A percentile compares a stretch with the other conserved stretches of the same genome.
Evolutionary conservation across 2,888 invertebrate species (phyloP).

Genomic region (Orchestes rusci): DNA sequence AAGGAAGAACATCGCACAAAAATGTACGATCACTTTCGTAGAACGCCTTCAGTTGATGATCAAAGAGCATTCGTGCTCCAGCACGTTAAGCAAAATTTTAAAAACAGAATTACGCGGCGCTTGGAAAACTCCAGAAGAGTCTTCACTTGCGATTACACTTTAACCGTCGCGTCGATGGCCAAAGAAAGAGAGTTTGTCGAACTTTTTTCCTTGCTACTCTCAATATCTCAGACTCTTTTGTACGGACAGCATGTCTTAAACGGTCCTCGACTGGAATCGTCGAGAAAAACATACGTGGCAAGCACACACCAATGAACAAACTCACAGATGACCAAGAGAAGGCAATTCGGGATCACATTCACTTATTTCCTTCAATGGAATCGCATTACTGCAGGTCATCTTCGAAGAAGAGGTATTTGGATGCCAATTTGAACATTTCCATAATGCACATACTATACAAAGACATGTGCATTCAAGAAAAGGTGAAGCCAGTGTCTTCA

Average conservation of each 20-base stretch:
- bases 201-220: constrained; percentile 27
- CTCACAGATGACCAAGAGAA: constrained; percentile 16
- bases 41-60: constrained; percentile 22
- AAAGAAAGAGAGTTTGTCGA: constrained; percentile 20
- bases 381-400: constrained; percentile 15
- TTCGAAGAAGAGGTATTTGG: constrained; percentile 9
- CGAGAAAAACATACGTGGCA: constrained; percentile 23
- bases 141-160: constrained; percentile 10
- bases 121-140: constrained; percentile 26
- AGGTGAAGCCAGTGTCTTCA: constrained; percentile 18
- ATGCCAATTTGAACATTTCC: constrained; percentile 7
- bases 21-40: constrained; percentile 26
- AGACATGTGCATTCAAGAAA: constrained; percentile 18
- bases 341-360: constrained; percentile 22
- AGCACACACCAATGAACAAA: too few relatives aligned
- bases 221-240: constrained; percentile 27
- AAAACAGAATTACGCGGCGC: constrained; percentile 26
- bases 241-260: constrained; percentile 27
- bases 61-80: constrained; percentile 27
- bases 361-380: constrained; percentile 28
- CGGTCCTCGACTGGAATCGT: constrained; percentile 19
- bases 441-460: constrained; percentile 17
- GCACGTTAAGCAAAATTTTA: constrained; percentile 26
- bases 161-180: constrained; percentile 25
- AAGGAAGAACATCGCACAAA: constrained; percentile 16